phyloP scores from a whole-genome alignment of 92 coral and sea anemone species.

The Porites divaricata region DNA sequence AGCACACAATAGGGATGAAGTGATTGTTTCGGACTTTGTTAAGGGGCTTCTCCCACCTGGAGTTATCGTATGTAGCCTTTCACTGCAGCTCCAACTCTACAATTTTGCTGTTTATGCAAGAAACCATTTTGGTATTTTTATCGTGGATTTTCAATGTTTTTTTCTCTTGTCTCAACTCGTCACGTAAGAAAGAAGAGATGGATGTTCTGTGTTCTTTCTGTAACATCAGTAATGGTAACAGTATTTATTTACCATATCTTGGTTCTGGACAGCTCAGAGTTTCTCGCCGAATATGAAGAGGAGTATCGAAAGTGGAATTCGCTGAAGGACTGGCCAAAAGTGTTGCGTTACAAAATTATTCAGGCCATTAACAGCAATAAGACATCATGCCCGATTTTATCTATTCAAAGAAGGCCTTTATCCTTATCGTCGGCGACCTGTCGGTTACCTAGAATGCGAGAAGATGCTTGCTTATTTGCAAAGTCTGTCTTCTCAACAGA shows the following conservation, averaged over 20 bases:
- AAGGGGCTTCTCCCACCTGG: slow-evolving; percentile 24
- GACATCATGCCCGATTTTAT: slow-evolving; percentile 30
- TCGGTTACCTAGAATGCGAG: slow-evolving; percentile 30
- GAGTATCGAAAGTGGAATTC: slow-evolving; percentile 27
- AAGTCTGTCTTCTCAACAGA: slow-evolving; percentile 28
- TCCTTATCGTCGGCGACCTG: slow-evolving; percentile 20
- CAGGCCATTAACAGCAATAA: not conserved
- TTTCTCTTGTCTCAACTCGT: slow-evolving; percentile 8
- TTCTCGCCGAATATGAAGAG: not conserved
- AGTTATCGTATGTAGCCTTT: not conserved
- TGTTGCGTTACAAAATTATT: slow-evolving; percentile 7
- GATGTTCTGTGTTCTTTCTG: not conserved
- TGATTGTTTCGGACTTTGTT: slow-evolving; percentile 12
- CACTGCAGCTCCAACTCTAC: slow-evolving; percentile 1
- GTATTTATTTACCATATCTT: slow-evolving; percentile 26
- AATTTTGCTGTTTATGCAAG: not conserved
- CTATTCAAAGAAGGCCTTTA: slow-evolving; percentile 4
- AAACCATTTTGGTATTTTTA: not conserved
- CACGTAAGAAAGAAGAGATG: slow-evolving; percentile 17
- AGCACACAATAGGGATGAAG: not conserved
- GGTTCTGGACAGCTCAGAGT: slow-evolving; percentile 38
- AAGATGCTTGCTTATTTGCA: slow-evolving; percentile 39
- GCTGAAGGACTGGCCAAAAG: slow-evolving; percentile 13
- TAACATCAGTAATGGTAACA: slow-evolving; percentile 22
- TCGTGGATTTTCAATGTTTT: slow-evolving; percentile 14